Conservation (phyloP, 2,113 vertebrate genomes). For the Sceloporus undulatus region DNA sequence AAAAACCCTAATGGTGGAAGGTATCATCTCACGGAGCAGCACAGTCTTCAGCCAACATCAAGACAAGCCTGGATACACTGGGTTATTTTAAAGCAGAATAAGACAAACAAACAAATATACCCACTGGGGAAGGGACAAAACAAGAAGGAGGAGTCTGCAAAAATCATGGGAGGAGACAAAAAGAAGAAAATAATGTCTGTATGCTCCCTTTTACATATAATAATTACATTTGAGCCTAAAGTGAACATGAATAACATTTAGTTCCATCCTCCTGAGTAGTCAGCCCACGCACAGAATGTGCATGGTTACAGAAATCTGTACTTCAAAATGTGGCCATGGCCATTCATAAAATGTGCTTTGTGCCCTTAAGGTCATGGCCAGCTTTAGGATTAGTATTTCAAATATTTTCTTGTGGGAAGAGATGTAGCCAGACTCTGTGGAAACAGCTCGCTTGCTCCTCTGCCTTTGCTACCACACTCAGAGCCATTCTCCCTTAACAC, state of each 20-base stretch:
- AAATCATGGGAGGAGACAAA: background rate
- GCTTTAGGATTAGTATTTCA: background rate
- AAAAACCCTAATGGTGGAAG: too few relatives aligned
- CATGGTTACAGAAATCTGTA: background rate
- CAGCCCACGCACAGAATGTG: background rate
- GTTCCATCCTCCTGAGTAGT: too few relatives aligned
- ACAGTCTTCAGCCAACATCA: background rate
- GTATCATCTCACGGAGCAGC: too few relatives aligned
- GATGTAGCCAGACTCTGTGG: conserved; percentile 8
- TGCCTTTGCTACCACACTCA: conserved; percentile 4
- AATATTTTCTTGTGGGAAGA: background rate
- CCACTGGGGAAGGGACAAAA: background rate
- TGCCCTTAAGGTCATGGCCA: background rate
- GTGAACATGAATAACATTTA: background rate
- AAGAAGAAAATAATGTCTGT: background rate
- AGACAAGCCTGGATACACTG: background rate
- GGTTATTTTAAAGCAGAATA: background rate
- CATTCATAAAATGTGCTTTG: background rate
- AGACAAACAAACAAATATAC: background rate
- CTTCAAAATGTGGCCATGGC: background rate
- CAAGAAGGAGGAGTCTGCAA: background rate
- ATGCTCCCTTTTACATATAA: too few relatives aligned
- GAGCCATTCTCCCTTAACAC: conserved; percentile 4
- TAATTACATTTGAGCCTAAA: background rate
- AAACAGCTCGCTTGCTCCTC: background rate